Evolutionary conservation across 2,888 invertebrate species (phyloP).

Genomic region (Polydrusus cervinus): DNA sequence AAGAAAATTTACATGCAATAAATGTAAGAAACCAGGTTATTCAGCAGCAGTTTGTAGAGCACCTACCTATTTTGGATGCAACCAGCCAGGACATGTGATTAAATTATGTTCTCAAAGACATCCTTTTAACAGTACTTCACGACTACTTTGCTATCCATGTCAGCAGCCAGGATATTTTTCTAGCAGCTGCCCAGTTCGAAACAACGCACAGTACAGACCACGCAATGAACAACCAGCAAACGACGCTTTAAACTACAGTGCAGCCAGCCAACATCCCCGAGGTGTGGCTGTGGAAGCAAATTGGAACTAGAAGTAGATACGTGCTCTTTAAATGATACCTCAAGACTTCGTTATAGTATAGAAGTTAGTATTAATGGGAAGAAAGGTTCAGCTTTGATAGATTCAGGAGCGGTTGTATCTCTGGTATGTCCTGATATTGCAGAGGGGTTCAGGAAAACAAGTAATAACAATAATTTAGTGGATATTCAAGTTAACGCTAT

Average conservation of each 20-base stretch:
- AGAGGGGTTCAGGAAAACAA: slow-evolving; percentile 11
- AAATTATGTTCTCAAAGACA: not conserved
- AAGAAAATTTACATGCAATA: not conserved
- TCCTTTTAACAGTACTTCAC: not conserved
- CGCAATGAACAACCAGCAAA: not conserved
- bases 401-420: too few species aligned
- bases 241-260: slow-evolving; percentile 2
- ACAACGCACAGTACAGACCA: too few species aligned
- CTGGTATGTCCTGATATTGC: slow-evolving; percentile 8
- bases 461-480: too few species aligned
- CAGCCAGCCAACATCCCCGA: slow-evolving; percentile 12
- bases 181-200: not conserved
- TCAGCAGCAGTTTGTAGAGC: not conserved
- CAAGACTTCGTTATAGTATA: not conserved
- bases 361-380: too few species aligned
- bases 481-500: too few species aligned
- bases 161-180: slow-evolving; percentile 4
- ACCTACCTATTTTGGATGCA: not conserved
- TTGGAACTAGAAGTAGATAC: slow-evolving; percentile 16
- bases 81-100: not conserved
- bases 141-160: not conserved
- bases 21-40: not conserved
- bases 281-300: not conserved
- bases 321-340: slow-evolving; percentile 1
- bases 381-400: too few species aligned